phyloP scores from a whole-genome alignment of 2,113 vertebrate genomes.

The Aptenodytes forsteri region DNA sequence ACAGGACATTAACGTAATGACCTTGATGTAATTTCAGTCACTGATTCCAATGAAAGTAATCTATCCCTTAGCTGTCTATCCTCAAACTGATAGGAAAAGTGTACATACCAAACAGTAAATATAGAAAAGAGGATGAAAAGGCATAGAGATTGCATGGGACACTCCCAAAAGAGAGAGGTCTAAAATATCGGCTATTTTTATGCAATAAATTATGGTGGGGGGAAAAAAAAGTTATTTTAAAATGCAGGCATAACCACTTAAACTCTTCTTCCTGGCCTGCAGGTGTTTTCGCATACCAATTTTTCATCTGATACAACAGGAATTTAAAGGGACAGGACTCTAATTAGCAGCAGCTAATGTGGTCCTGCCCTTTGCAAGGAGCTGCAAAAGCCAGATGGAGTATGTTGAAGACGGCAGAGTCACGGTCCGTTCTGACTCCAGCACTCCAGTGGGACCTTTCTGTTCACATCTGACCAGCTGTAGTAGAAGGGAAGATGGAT shows the following conservation, averaged over 20 bases:
- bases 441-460: background rate
- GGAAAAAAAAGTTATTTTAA: background rate
- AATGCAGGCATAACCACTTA: background rate
- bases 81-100: background rate
- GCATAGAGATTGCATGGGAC: background rate
- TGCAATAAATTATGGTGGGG: background rate
- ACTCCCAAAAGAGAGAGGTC: background rate
- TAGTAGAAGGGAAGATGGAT: background rate
- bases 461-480: fast-evolving
- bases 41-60: background rate
- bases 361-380: background rate
- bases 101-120: background rate
- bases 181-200: background rate
- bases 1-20: conserved; percentile 14
- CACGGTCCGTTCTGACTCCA: background rate
- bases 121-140: background rate
- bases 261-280: background rate
- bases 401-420: background rate
- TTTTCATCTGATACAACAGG: background rate
- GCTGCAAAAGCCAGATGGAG: background rate
- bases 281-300: background rate
- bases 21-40: background rate
- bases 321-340: background rate
- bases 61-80: background rate
- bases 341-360: background rate